Percentiles rank a stretch among this genome's conserved stretches.
Evolutionary conservation across 2,797 vertebrate genomes (phyloP).

Genomic region (Somateria mollissima): DNA sequence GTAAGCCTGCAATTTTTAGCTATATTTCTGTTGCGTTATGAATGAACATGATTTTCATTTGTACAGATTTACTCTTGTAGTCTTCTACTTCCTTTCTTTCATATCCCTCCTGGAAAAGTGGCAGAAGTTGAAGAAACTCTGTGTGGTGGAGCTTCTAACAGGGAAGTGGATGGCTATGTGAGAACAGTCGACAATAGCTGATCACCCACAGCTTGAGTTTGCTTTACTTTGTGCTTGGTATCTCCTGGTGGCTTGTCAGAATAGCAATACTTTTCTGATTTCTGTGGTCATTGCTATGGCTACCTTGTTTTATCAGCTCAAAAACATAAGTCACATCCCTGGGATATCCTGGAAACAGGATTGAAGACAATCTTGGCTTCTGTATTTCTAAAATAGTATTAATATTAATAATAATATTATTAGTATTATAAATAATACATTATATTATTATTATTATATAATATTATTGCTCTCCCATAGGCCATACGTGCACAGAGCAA

Average conservation of each 20-base stretch:
- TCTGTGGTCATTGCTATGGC: not conserved
- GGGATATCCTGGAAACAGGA: not conserved
- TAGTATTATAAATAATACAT: too few relatives aligned
- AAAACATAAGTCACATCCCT: not conserved
- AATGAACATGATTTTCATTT: not conserved
- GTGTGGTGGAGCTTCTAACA: rapidly evolving
- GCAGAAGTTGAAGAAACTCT: not conserved
- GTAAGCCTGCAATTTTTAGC: not conserved
- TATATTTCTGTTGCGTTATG: not conserved
- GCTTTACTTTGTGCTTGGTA: not conserved
- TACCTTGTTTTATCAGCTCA: not conserved
- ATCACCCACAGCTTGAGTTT: not conserved
- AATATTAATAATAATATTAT: too few relatives aligned
- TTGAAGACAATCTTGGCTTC: not conserved
- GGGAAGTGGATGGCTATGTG: not conserved
- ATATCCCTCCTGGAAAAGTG: rapidly evolving
- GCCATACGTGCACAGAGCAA: not conserved
- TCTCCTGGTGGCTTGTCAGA: not conserved
- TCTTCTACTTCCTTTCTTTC: not conserved
- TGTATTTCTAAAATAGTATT: not conserved
- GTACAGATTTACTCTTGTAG: not conserved
- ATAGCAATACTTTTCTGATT: not conserved
- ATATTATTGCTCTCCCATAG: not conserved
- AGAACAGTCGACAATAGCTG: not conserved
- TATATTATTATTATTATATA: too few relatives aligned